Conservation (phyloP, 2,888 invertebrate species). For the Drosophila mettleri region DNA sequence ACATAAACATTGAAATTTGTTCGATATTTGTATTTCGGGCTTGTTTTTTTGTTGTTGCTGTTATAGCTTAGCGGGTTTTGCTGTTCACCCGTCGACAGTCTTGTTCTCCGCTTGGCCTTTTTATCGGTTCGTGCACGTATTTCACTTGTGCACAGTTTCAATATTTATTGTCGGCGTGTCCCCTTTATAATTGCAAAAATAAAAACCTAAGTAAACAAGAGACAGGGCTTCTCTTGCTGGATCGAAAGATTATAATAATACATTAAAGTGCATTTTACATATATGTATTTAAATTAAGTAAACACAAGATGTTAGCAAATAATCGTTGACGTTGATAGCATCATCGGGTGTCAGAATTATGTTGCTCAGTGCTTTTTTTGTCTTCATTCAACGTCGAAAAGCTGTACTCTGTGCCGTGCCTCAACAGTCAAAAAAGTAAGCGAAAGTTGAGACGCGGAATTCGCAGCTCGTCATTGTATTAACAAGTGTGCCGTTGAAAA, state of each 20-base stretch:
- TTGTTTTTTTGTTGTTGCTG: slow-evolving; percentile 25
- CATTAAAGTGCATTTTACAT: slow-evolving; percentile 29
- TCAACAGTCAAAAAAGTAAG: slow-evolving; percentile 22
- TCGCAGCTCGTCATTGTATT: slow-evolving; percentile 24
- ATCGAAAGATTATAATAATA: slow-evolving; percentile 51
- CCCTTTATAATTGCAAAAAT: slow-evolving; percentile 63
- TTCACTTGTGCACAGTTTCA: slow-evolving; percentile 69
- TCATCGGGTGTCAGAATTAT: slow-evolving; percentile 4
- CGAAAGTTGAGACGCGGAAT: slow-evolving; percentile 44
- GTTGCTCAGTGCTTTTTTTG: slow-evolving; percentile 22
- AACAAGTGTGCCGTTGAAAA: slow-evolving; percentile 41
- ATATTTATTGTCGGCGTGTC: slow-evolving; percentile 67
- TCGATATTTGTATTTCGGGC: slow-evolving; percentile 56
- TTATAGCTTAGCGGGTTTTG: slow-evolving; percentile 25
- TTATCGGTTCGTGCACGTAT: slow-evolving; percentile 51
- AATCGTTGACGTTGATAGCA: slow-evolving; percentile 11
- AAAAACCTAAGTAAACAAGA: slow-evolving; percentile 50
- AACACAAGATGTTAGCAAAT: slow-evolving; percentile 43
- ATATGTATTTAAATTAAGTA: slow-evolving; percentile 23
- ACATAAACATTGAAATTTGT: slow-evolving; percentile 52
- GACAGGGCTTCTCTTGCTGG: slow-evolving; percentile 22
- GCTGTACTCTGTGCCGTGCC: slow-evolving; percentile 30
- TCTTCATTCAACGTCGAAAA: slow-evolving; percentile 36
- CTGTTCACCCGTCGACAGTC: slow-evolving; percentile 36
- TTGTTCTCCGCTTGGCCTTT: slow-evolving; percentile 47